These are phyloP conservation scores for Ageneiosus marmoratus DNA, from an alignment of 2,113 vertebrate species.

Conservation along the genomic window DNA sequence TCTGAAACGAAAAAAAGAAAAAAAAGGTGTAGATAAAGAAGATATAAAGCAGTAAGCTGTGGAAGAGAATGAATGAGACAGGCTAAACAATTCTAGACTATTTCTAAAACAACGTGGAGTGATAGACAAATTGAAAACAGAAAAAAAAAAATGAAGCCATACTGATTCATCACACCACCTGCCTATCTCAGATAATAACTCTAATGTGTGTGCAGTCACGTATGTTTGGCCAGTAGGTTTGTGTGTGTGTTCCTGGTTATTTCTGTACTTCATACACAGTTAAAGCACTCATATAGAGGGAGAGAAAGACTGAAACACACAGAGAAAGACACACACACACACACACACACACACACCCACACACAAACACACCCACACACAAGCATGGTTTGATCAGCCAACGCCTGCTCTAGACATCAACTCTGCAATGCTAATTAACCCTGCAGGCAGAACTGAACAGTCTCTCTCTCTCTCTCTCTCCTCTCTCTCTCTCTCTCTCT, in stretches of 20 bases:
- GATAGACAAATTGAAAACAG: slow-evolving; percentile 31
- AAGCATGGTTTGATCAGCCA: slow-evolving; percentile 44
- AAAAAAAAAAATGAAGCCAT: slow-evolving; percentile 29
- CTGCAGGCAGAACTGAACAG: slow-evolving; percentile 49
- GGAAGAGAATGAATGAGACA: not conserved
- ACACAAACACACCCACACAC: not conserved
- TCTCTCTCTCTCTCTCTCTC: not conserved
- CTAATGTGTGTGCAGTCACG: slow-evolving; percentile 50
- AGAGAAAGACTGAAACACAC: not conserved
- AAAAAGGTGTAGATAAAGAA: too few relatives aligned
- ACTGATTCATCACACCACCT: slow-evolving; percentile 47
- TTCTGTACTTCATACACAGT: slow-evolving; percentile 35
- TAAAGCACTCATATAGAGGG: slow-evolving; percentile 14
- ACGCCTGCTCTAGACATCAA: slow-evolving; percentile 52
- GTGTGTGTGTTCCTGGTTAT: slow-evolving; percentile 32
- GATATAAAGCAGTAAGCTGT: slow-evolving; percentile 14
- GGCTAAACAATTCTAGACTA: not conserved
- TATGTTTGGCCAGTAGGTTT: slow-evolving; percentile 51
- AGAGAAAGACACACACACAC: not conserved
- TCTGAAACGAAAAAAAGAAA: too few relatives aligned
- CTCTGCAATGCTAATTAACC: slow-evolving; percentile 60
- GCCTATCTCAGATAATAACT: slow-evolving; percentile 40
- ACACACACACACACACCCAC: not conserved
- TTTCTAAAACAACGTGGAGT: slow-evolving; percentile 30
- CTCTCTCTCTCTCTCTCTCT: slow-evolving; percentile 18